Evolutionary conservation across 2,888 invertebrate genomes (phyloP).

Genomic region (Ctenicera cuprea): DNA sequence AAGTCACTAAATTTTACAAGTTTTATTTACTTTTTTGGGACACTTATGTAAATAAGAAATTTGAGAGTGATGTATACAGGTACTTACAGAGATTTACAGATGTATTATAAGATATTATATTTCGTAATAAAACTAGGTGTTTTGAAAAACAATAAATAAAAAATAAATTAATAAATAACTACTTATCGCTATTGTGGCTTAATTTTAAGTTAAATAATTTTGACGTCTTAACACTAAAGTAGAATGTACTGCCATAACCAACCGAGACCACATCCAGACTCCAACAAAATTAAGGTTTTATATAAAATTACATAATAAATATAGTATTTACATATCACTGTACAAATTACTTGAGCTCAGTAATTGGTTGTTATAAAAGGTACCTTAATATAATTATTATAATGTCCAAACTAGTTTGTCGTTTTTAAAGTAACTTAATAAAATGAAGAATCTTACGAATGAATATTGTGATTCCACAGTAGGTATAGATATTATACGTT

Average conservation of each 20-base stretch:
- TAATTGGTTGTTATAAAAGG: conserved; percentile 32
- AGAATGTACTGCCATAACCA: conserved; percentile 43
- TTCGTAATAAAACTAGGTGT: conserved; percentile 10
- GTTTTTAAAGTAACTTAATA: not conserved
- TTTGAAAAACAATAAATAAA: conserved; percentile 19
- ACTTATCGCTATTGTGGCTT: not conserved
- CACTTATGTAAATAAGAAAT: not conserved
- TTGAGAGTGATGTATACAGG: conserved; percentile 43
- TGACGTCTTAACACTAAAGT: conserved; percentile 14
- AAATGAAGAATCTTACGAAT: no score
- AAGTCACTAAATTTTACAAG: no score
- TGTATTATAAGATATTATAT: not conserved
- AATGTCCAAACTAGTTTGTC: not conserved
- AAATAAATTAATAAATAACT: conserved; percentile 30
- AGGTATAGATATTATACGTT: not conserved
- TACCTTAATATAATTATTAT: conserved; percentile 19
- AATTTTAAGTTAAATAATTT: conserved; percentile 22
- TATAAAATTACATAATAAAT: conserved; percentile 36
- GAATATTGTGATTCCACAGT: not conserved
- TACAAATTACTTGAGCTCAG: conserved; percentile 43
- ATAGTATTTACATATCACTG: conserved; percentile 54
- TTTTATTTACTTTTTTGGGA: not conserved
- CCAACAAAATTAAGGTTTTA: conserved; percentile 27
- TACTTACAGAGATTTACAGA: conserved; percentile 39
- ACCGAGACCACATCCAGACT: conserved; percentile 50